Conservation (phyloP, 2,113 vertebrate species). For the Bambusicola thoracicus region DNA sequence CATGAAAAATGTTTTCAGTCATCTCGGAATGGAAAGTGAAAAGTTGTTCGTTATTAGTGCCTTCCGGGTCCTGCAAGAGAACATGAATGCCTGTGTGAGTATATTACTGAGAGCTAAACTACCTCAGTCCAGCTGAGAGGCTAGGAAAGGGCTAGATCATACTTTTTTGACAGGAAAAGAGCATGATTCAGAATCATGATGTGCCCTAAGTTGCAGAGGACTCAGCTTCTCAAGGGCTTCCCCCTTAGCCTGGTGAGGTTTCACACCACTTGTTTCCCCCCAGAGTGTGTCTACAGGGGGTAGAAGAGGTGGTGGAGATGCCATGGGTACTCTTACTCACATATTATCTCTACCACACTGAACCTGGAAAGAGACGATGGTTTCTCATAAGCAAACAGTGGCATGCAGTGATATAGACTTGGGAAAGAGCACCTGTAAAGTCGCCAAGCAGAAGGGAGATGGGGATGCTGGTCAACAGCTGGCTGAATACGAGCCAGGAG, state of each 20-base stretch:
- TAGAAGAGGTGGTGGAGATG: not conserved
- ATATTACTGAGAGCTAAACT: not conserved
- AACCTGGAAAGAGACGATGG: not conserved
- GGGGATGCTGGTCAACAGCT: not conserved
- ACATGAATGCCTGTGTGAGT: constrained; percentile 77
- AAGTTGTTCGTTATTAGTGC: constrained; percentile 56
- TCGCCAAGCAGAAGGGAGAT: not conserved
- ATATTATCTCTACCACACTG: not conserved
- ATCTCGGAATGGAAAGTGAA: not conserved
- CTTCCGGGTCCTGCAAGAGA: constrained; percentile 66
- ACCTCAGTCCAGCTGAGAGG: not conserved
- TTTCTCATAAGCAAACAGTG: not conserved
- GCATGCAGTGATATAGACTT: not conserved
- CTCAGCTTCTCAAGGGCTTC: accelerated
- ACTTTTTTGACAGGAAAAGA: not conserved
- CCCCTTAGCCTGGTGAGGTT: not conserved
- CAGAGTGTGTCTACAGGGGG: not conserved
- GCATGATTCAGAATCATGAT: not conserved
- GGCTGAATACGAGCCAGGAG: not conserved
- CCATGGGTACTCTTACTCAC: not conserved
- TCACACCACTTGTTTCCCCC: not conserved
- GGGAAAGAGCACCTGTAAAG: not conserved
- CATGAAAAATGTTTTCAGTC: constrained; percentile 72
- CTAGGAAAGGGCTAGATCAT: not conserved
- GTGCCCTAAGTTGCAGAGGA: not conserved